Conservation (phyloP, 1,140 invertebrate genomes). For the Papilio polyxenes region DNA sequence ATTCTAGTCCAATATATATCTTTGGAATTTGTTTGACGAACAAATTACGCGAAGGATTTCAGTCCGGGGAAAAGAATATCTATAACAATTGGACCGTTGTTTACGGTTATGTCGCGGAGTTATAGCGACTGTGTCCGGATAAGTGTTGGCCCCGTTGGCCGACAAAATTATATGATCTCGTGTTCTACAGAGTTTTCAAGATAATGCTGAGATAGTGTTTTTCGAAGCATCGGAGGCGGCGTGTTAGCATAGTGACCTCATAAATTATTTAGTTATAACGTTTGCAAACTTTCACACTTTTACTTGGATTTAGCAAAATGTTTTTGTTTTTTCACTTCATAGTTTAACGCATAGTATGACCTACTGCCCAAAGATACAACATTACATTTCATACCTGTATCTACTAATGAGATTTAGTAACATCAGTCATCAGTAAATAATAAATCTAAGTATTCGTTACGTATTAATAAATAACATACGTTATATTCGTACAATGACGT, state of each 20-base stretch:
- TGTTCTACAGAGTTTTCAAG: conserved; percentile 50
- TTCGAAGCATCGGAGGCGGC: conserved; percentile 21
- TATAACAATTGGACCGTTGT: conserved; percentile 60
- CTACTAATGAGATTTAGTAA: neutral
- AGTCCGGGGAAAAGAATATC: conserved; percentile 67
- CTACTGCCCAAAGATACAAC: too few species aligned
- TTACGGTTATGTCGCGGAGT: conserved; percentile 61
- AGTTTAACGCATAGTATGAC: neutral
- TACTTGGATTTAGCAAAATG: neutral
- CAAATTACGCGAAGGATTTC: conserved; percentile 60
- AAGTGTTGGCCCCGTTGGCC: conserved; percentile 44
- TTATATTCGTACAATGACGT: conserved; percentile 12
- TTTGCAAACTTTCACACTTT: conserved; percentile 17
- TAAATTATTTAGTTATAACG: conserved; percentile 32
- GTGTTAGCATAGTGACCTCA: conserved; percentile 26
- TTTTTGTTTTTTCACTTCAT: neutral
- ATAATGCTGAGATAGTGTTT: conserved; percentile 52
- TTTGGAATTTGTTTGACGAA: conserved; percentile 71
- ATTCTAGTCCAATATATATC: conserved; percentile 72
- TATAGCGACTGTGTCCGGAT: conserved; percentile 51
- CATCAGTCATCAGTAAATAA: neutral
- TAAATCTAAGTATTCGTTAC: neutral
- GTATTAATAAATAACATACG: neutral
- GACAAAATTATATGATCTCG: conserved; percentile 48
- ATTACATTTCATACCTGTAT: too few species aligned